Evolutionary conservation across 2,797 vertebrate genomes (phyloP).

Genomic region (Syngnathus acus): DNA sequence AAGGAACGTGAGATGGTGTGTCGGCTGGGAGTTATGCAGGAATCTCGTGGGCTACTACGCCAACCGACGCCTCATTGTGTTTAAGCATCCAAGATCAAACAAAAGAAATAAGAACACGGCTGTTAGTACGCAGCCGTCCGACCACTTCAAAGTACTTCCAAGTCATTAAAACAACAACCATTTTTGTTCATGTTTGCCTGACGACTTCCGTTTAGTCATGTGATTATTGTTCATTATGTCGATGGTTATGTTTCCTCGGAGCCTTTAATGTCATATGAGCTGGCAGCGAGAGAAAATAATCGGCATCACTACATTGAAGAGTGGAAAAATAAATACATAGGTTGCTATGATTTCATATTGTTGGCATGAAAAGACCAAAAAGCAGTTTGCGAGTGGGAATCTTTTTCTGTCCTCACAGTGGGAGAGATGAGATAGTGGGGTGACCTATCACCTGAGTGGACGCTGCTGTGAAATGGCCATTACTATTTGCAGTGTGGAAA

Average conservation of each 20-base stretch:
- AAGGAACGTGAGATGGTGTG: neutral
- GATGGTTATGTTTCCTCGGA: neutral
- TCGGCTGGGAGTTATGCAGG: slow-evolving; percentile 11
- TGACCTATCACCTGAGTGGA: slow-evolving; percentile 37
- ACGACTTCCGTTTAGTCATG: neutral
- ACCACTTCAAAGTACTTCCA: neutral
- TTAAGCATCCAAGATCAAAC: slow-evolving; percentile 55
- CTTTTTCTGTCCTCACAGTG: slow-evolving; percentile 5
- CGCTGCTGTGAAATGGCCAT: slow-evolving; percentile 45
- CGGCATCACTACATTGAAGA: neutral
- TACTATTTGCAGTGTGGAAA: slow-evolving; percentile 44
- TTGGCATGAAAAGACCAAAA: slow-evolving; percentile 23
- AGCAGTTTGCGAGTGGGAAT: slow-evolving; percentile 7
- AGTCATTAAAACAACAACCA: neutral
- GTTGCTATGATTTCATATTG: slow-evolving; percentile 23
- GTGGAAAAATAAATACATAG: slow-evolving; percentile 5
- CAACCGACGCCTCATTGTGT: slow-evolving; percentile 44
- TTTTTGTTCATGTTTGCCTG: neutral
- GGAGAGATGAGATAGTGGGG: slow-evolving; percentile 31
- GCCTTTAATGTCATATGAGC: neutral
- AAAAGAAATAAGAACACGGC: slow-evolving; percentile 5
- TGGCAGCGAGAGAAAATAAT: too few relatives aligned
- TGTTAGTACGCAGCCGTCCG: neutral
- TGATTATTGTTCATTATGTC: neutral
- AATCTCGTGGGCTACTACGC: slow-evolving; percentile 48